A percentile compares a stretch with the other conserved stretches of the same genome.
These are phyloP conservation scores for Peromyscus melanophrys DNA, from an alignment of 2,797 vertebrate genomes.

Conservation along the genomic window DNA sequence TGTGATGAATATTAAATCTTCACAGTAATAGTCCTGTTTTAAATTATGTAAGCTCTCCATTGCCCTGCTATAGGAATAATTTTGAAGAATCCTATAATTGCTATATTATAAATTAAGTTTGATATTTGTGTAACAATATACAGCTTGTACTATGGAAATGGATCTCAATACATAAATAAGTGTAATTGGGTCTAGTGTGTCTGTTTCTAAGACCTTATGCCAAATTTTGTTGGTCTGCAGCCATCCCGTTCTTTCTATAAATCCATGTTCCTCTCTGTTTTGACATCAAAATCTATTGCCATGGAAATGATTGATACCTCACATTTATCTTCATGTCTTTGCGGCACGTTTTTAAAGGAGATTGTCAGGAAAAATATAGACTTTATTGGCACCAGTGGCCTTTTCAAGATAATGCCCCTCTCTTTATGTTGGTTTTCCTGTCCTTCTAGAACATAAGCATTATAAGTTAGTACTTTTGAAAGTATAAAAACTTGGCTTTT, in stretches of 20 bases:
- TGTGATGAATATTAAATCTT: not conserved
- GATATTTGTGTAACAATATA: not conserved
- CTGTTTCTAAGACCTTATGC: not conserved
- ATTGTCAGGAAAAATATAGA: not conserved
- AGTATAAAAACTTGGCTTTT: conserved; percentile 9
- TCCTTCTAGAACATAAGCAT: conserved; percentile 55
- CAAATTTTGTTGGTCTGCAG: conserved; percentile 1
- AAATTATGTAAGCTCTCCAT: not conserved
- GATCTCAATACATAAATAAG: not conserved
- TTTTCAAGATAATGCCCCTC: conserved; percentile 45
- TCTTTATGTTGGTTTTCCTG: conserved; percentile 60
- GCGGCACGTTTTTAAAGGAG: conserved; percentile 43
- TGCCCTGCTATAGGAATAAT: not conserved
- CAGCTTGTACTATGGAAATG: not conserved
- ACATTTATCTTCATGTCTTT: conserved; percentile 71
- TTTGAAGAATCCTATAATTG: conserved; percentile 41
- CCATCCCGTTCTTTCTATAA: not conserved
- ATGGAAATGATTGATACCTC: conserved; percentile 76
- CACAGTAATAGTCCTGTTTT: not conserved
- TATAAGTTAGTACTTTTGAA: conserved; percentile 5
- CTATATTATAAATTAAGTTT: not conserved
- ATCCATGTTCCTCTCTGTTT: conserved; percentile 34
- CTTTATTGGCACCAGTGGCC: not conserved
- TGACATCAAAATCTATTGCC: conserved; percentile 72
- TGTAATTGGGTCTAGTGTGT: not conserved